A percentile compares a stretch with the other conserved stretches of the same genome.
Evolutionary conservation across 35 echinoderm and acorn worm species (phyloP).

Genomic region (Hemicentrotus pulcherrimus): DNA sequence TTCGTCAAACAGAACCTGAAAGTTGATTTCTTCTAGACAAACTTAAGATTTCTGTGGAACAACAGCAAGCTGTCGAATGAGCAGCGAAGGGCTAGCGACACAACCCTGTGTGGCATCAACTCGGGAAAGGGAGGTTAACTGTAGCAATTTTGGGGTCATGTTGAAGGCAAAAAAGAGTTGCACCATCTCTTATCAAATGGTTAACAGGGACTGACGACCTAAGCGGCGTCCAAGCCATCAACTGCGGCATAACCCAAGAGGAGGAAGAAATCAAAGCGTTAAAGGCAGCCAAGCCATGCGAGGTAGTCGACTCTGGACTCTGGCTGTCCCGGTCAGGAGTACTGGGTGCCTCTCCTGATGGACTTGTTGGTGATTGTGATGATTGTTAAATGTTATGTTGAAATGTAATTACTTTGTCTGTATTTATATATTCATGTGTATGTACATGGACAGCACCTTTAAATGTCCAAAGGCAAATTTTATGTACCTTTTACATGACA

Average conservation of each 20-base stretch:
- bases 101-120: conserved; percentile 27
- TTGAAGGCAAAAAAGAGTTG: neutral
- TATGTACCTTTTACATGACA: too few species aligned
- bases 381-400: too few species aligned
- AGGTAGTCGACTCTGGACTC: conserved; percentile 34
- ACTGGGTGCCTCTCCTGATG: too few species aligned
- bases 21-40: neutral
- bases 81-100: too few species aligned
- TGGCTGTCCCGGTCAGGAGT: conserved; percentile 37
- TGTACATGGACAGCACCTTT: too few species aligned
- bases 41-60: neutral
- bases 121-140: conserved; percentile 26
- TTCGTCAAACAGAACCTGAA: neutral
- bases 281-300: neutral
- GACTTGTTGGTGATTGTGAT: too few species aligned
- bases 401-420: too few species aligned
- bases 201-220: neutral
- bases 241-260: conserved; percentile 24
- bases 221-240: conserved; percentile 38
- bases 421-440: too few species aligned
- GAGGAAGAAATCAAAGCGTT: conserved; percentile 9
- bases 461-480: too few species aligned
- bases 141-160: conserved; percentile 34
- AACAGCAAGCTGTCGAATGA: neutral
- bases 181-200: conserved; percentile 33